Evolutionary conservation across 2,113 vertebrate species (phyloP).

Genomic region (Pomatostomus ruficeps): DNA sequence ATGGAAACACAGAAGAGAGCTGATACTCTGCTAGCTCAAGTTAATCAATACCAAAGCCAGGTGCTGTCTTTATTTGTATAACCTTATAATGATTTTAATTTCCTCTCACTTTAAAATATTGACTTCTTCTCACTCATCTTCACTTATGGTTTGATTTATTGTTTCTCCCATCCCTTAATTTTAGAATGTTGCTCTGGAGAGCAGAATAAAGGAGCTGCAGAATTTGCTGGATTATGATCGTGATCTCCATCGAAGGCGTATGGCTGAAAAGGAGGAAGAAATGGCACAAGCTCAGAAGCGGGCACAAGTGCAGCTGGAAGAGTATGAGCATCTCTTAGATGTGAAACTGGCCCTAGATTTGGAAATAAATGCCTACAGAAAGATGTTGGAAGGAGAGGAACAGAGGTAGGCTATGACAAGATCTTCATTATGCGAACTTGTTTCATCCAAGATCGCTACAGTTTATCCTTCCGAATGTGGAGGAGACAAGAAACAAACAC

Average conservation of each 20-base stretch:
- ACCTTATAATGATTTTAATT: not conserved
- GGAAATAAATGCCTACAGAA: constrained; percentile 84
- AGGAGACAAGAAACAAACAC: not conserved
- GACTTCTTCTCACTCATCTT: not conserved
- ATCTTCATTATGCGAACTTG: not conserved
- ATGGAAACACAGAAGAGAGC: constrained; percentile 57
- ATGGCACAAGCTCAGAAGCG: constrained; percentile 60
- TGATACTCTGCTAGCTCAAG: constrained; percentile 69
- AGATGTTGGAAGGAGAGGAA: constrained; percentile 88
- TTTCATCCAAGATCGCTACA: not conserved
- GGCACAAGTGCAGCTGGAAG: constrained; percentile 77
- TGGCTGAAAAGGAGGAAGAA: constrained; percentile 79
- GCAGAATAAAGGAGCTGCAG: constrained; percentile 71
- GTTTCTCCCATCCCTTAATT: not conserved
- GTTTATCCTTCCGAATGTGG: not conserved
- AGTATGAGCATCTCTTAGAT: constrained; percentile 81
- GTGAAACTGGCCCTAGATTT: constrained; percentile 84
- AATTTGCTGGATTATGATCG: constrained; percentile 70
- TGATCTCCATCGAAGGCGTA: constrained; percentile 52
- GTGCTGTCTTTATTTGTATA: constrained; percentile 47
- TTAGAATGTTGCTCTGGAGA: constrained; percentile 75
- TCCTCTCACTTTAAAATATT: not conserved
- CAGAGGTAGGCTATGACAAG: constrained; percentile 68
- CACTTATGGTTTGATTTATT: not conserved
- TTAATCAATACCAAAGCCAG: constrained; percentile 72